A percentile compares a stretch with the other conserved stretches of the same genome.
phyloP scores from a whole-genome alignment of 2,888 invertebrate species.

The Ornithoptera priamus region DNA sequence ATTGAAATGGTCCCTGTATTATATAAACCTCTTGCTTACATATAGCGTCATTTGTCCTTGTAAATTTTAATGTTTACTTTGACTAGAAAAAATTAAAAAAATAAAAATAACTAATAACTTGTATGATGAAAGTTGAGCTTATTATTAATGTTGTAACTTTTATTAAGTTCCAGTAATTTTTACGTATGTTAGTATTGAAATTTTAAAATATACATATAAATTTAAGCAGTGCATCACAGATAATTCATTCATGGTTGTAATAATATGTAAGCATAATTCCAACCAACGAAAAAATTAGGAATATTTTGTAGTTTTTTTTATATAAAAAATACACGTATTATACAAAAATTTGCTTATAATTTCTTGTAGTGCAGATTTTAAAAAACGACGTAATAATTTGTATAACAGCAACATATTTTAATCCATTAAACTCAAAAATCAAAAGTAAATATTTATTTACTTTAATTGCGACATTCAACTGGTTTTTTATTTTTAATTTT shows the following conservation, averaged over 20 bases:
- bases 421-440: too few species aligned
- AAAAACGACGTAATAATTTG: not conserved
- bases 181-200: not conserved
- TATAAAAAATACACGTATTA: not conserved
- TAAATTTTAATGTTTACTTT: slow-evolving; percentile 11
- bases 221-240: slow-evolving; percentile 17
- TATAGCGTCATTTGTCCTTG: not conserved
- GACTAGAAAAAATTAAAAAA: slow-evolving; percentile 25
- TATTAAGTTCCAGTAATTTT: not conserved
- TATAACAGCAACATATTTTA: too few species aligned
- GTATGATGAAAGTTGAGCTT: not conserved
- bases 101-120: slow-evolving; percentile 7
- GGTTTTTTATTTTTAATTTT: not conserved
- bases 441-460: not conserved
- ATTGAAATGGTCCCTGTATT: slow-evolving; percentile 34
- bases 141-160: slow-evolving; percentile 1
- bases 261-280: not conserved
- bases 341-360: not conserved
- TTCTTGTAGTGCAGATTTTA: not conserved
- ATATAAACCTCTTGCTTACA: slow-evolving; percentile 19
- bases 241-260: not conserved
- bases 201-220: slow-evolving; percentile 5
- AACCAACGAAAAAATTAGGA: not conserved
- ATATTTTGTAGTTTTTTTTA: not conserved
- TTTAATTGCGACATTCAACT: not conserved